phyloP scores from a whole-genome alignment of 2,888 invertebrate species.

The Tenthredo amoena region DNA sequence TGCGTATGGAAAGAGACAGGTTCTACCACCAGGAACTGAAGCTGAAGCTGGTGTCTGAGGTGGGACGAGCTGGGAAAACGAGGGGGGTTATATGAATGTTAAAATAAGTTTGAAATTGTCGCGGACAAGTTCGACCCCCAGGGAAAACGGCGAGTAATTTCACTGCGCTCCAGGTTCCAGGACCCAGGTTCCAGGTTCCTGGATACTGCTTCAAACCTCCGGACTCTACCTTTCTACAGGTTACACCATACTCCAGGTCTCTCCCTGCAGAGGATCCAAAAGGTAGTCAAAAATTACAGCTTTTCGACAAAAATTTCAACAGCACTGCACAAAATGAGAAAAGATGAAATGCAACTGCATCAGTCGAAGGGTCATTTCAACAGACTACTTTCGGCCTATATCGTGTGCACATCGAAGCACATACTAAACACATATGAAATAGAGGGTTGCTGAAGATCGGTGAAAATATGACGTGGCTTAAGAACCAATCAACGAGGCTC shows the following conservation, averaged over 20 bases:
- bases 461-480: conserved; percentile 58
- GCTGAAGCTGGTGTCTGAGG: conserved; percentile 51
- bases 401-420: background rate
- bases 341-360: background rate
- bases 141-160: conserved; percentile 77
- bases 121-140: conserved; percentile 77
- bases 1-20: conserved; percentile 53
- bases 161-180: conserved; percentile 74
- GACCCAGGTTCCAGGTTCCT: conserved; percentile 66
- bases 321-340: background rate
- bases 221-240: background rate
- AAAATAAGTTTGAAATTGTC: conserved; percentile 78
- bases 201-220: conserved; percentile 62
- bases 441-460: background rate
- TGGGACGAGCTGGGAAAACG: conserved; percentile 54
- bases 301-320: background rate
- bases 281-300: background rate
- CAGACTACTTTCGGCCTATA: background rate
- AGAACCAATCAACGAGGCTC: conserved; percentile 66
- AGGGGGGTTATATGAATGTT: conserved; percentile 77
- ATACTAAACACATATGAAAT: background rate
- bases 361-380: background rate
- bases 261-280: background rate
- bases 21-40: conserved; percentile 43
- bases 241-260: background rate